Evolutionary conservation across 1,140 invertebrate species (phyloP), one percentile per base, ranked within the genome.

Genomic region (Agraylea sexmaculata): DNA sequence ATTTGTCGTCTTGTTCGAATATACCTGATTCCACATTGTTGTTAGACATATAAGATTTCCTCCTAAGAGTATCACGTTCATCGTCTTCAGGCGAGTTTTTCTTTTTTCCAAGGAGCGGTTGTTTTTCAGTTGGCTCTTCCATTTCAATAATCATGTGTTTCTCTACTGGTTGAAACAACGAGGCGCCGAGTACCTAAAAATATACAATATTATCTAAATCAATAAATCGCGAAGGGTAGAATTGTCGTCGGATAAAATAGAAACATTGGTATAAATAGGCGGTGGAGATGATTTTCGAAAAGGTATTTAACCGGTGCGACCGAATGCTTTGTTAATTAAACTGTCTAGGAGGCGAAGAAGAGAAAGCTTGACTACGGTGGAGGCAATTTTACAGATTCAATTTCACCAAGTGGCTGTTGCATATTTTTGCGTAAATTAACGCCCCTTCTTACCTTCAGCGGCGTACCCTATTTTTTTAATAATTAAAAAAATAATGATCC

Each of bases 111-210:
- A 46, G 38, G 11, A 45, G 39, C 30, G 55, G 58, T 50, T 65
- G 55, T 37, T 60, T 58, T 34, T 64, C 37, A 1, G 44, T 27
- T 5, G 60, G 52, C 40, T 57, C 55, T 39, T 56, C 57, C 50
- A 59, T 57, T 8, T 62, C 46, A 51, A 58, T 54, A 40, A 64
- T 64, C 53, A 66, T 53, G 42, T 69, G 69, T 57, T 64, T 57
- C 54, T 70, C 51, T 0, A 75, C 58, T 6, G 73, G 73, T 46
- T 74, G 66, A 28, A 75, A 60, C 15, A 73, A 45, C 46, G 64
- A 56, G 1, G 65, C 58, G 1, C 64, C 50, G 0, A 62, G 36
- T 0, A 63, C 39, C 61, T 64, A 25, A 11, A 49, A 51, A 35
- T 35, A 35, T 16, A 35, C 10, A 6, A n/a, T 6, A 32, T 32